Conservation (phyloP, 2,797 vertebrate genomes). For the Hoplostethus atlanticus region DNA sequence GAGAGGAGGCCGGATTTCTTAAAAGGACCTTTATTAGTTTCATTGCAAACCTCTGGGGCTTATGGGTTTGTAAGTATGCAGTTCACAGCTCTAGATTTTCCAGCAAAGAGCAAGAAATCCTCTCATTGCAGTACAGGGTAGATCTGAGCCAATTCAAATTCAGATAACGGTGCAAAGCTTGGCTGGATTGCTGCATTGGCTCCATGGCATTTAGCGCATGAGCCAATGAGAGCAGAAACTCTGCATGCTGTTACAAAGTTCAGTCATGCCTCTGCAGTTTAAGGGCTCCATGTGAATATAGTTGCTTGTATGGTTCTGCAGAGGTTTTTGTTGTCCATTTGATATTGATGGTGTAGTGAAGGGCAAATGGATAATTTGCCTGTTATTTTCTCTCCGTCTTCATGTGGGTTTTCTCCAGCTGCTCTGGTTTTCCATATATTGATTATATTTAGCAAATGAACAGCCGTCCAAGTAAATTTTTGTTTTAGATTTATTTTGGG, state of each 20-base stretch:
- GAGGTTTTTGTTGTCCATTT: not conserved
- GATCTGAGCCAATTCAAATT: slow-evolving; percentile 53
- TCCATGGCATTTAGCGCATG: slow-evolving; percentile 21
- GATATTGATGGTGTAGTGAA: slow-evolving; percentile 1
- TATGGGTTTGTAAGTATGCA: slow-evolving; percentile 77
- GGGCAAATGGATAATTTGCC: slow-evolving; percentile 21
- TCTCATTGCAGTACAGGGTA: slow-evolving; percentile 42
- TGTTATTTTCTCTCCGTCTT: too few relatives aligned
- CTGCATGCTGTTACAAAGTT: slow-evolving; percentile 18
- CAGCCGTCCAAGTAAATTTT: too few relatives aligned
- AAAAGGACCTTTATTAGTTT: slow-evolving; percentile 84
- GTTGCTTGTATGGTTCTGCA: not conserved
- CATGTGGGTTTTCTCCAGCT: too few relatives aligned
- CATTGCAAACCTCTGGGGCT: slow-evolving; percentile 77
- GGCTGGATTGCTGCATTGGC: slow-evolving; percentile 20
- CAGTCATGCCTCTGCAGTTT: not conserved
- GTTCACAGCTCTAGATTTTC: slow-evolving; percentile 78
- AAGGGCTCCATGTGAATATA: slow-evolving; percentile 2
- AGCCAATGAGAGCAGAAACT: slow-evolving; percentile 22
- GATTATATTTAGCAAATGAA: too few relatives aligned
- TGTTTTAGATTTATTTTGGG: too few relatives aligned
- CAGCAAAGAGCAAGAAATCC: slow-evolving; percentile 69
- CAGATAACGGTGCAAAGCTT: slow-evolving; percentile 58
- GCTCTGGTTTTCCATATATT: too few relatives aligned
- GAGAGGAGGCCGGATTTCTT: slow-evolving; percentile 71